phyloP scores from a whole-genome alignment of 2,113 vertebrate species.

The Oxyura jamaicensis region DNA sequence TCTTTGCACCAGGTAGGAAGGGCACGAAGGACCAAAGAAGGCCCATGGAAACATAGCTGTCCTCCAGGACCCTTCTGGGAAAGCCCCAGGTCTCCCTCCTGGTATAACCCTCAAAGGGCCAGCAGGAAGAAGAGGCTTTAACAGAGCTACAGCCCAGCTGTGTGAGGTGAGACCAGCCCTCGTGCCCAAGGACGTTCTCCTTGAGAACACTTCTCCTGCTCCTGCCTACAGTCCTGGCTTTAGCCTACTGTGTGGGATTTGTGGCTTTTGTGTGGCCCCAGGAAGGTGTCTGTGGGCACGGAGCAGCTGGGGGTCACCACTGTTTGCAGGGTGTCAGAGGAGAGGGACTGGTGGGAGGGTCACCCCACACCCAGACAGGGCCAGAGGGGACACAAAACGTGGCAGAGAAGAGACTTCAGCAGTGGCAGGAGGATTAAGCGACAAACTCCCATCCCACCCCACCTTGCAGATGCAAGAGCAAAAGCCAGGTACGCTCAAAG shows the following conservation, averaged over 20 bases:
- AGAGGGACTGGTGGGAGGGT: neutral
- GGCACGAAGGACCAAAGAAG: neutral
- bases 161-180: neutral
- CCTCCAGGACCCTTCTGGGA: neutral
- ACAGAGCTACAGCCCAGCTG: neutral
- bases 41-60: neutral
- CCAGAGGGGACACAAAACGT: neutral
- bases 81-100: neutral
- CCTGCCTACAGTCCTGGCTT: neutral
- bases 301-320: neutral
- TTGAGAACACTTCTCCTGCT: neutral
- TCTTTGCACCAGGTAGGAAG: neutral
- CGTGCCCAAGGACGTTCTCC: neutral
- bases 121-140: neutral
- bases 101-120: neutral
- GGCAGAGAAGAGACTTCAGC: neutral
- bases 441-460: neutral
- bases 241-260: neutral
- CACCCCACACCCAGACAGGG: neutral
- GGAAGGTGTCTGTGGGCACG: neutral
- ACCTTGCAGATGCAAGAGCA: neutral
- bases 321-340: neutral
- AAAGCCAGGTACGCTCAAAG: neutral
- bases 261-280: neutral
- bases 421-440: neutral